A percentile compares a stretch with the other conserved stretches of the same genome.
These are phyloP conservation scores for Gryllus longicercus DNA, from an alignment of 2,888 invertebrate genomes.

Conservation along the genomic window DNA sequence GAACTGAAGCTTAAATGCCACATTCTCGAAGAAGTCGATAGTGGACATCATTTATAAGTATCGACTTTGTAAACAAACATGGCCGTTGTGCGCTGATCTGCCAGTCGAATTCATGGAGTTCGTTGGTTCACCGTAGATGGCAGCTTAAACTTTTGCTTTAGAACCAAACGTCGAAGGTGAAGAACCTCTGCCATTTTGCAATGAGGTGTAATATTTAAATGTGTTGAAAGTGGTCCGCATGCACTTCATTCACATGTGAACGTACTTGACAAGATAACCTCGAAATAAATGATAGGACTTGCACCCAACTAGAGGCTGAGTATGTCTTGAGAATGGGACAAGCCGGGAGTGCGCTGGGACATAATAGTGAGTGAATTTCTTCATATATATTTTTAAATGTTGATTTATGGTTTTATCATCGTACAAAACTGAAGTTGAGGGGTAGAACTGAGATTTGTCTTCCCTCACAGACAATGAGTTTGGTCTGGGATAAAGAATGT, in stretches of 20 bases:
- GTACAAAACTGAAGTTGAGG: no score
- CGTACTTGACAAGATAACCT: not conserved
- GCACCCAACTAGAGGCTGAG: not conserved
- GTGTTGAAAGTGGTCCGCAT: not conserved
- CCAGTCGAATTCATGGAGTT: slow-evolving; percentile 3
- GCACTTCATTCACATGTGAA: not conserved
- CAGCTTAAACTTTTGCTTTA: not conserved
- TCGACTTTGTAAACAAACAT: slow-evolving; percentile 2
- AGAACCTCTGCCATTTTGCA: slow-evolving; percentile 9
- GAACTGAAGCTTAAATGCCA: no score
- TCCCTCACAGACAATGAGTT: no score
- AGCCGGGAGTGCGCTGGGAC: slow-evolving; percentile 17
- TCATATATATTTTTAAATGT: no score
- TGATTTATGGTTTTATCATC: no score
- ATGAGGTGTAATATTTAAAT: not conserved
- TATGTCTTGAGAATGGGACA: slow-evolving; percentile 17
- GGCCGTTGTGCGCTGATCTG: not conserved
- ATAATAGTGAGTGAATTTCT: not conserved
- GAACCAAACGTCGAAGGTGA: not conserved
- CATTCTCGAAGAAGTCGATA: not conserved
- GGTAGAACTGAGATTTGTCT: no score
- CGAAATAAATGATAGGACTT: not conserved
- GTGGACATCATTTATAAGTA: not conserved
- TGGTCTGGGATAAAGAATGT: no score
- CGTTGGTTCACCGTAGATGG: not conserved